Conservation (phyloP, 2,113 vertebrate genomes). For the Raja brachyura region DNA sequence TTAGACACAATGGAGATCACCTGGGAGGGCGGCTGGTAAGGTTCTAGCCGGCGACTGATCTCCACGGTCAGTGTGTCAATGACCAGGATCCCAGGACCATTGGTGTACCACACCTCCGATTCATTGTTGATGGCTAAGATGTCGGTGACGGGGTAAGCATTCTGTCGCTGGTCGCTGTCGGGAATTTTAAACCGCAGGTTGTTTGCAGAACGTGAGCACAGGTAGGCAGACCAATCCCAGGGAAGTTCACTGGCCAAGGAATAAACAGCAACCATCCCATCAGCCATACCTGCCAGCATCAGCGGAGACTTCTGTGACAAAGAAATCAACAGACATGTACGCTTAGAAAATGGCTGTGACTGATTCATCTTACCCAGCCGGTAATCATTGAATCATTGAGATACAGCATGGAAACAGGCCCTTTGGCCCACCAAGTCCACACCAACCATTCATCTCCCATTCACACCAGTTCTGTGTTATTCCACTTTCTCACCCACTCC, state of each 20-base stretch:
- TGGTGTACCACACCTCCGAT: slow-evolving; percentile 87
- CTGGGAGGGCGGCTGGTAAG: slow-evolving; percentile 63
- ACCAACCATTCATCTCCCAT: too few species aligned
- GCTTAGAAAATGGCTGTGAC: neutral
- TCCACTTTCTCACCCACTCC: too few species aligned
- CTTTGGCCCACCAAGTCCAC: too few species aligned
- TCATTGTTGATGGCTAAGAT: slow-evolving; percentile 74
- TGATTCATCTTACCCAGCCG: neutral
- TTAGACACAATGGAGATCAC: slow-evolving; percentile 64
- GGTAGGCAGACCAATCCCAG: slow-evolving; percentile 67
- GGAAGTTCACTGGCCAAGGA: slow-evolving; percentile 66
- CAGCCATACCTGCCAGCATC: slow-evolving; percentile 82
- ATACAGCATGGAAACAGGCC: too few species aligned
- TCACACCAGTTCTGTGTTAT: too few species aligned
- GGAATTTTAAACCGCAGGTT: slow-evolving; percentile 69
- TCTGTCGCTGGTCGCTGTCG: slow-evolving; percentile 76
- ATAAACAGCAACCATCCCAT: slow-evolving; percentile 76
- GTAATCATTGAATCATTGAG: too few species aligned
- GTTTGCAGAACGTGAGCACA: slow-evolving; percentile 87
- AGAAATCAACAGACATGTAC: neutral
- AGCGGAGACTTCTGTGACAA: slow-evolving; percentile 60
- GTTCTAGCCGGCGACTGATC: slow-evolving; percentile 72
- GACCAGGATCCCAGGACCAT: slow-evolving; percentile 80
- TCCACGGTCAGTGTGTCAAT: slow-evolving; percentile 63
- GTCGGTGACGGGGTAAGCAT: slow-evolving; percentile 68